Base-by-base conservation (phyloP, 2,113 vertebrate genomes). In the Microcebus murinus region DNA sequence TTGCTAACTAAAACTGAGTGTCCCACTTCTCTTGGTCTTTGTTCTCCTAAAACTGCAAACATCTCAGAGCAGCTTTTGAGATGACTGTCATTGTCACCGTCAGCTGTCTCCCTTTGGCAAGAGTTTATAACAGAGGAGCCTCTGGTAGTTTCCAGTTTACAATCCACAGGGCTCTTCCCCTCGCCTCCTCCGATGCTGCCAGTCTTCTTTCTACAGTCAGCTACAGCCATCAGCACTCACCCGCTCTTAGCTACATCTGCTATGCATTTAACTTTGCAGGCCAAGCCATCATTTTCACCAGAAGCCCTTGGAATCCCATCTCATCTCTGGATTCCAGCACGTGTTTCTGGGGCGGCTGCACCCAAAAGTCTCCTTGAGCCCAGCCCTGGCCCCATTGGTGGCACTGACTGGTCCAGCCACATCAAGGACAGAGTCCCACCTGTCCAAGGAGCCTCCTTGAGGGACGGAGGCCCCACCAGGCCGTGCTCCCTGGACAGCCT, bases 1-100 rank as follows among this genome's bases (percentile, higher is more conserved):
- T 94, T 76, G 27, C n/a, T 71, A 65, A 93, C 71, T 76, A 63
- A 87, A 95, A 90, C 42, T 39, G 71, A 85, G n/a, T 27, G n/a
- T 4, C 36, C 52, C 42, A 73, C 2, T 31, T 77, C 12, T 84
- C 79, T 77, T 61, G 52, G 34, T 92, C 73, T 88, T 80, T 48
- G 13, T 73, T 81, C 42, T 95, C 81, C 36, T 36, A 57, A 91
- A 84, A 86, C 39, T 55, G 55, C 48, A 57, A 67, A 7, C 6
- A 55, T 73, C 59, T 71, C 52, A 63, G 74, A 65, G 68, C 1
- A 10, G 27, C 50, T 74, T 91, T 52, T 45, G 90, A 87, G 59
- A 36, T 4, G 34, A 65, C 12, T 5, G 13, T 59, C 25, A 63
- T 63, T 29, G 61, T 29, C 61, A 13, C 39, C 76, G 55, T 88